Percentiles rank a stretch among this genome's conserved stretches.
Conservation (phyloP, 1,140 invertebrate genomes). For the Drosophila gunungcola region DNA sequence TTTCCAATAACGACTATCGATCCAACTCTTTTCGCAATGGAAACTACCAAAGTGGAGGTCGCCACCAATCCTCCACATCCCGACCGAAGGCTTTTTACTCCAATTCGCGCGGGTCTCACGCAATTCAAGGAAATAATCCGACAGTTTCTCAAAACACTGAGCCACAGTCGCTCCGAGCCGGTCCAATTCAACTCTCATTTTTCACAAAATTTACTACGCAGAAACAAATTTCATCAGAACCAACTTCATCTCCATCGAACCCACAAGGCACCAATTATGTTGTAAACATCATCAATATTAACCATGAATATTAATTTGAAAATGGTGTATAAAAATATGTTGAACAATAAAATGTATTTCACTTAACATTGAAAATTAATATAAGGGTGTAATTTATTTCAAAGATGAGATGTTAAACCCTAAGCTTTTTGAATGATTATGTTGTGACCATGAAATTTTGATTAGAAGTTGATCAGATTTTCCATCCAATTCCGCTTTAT, state of each 20-base stretch:
- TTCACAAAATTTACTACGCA: not conserved
- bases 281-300: constrained; percentile 16
- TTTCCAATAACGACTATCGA: constrained; percentile 3
- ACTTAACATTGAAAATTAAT: too few species aligned
- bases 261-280: not conserved
- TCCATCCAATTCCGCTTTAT: too few species aligned
- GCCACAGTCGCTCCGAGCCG: not conserved
- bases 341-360: too few species aligned
- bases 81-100: not conserved
- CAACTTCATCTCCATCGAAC: not conserved
- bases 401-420: too few species aligned
- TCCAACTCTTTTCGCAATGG: not conserved
- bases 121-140: not conserved
- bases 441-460: too few species aligned
- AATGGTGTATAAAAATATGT: too few species aligned
- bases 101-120: not conserved
- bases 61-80: not conserved
- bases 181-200: not conserved
- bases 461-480: too few species aligned
- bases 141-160: too few species aligned
- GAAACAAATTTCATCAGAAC: not conserved
- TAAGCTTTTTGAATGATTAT: too few species aligned
- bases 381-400: too few species aligned
- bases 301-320: constrained; percentile 4
- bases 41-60: not conserved